Base-by-base conservation (phyloP, 1,140 invertebrate genomes). In the Ctenoplectra terminalis region DNA sequence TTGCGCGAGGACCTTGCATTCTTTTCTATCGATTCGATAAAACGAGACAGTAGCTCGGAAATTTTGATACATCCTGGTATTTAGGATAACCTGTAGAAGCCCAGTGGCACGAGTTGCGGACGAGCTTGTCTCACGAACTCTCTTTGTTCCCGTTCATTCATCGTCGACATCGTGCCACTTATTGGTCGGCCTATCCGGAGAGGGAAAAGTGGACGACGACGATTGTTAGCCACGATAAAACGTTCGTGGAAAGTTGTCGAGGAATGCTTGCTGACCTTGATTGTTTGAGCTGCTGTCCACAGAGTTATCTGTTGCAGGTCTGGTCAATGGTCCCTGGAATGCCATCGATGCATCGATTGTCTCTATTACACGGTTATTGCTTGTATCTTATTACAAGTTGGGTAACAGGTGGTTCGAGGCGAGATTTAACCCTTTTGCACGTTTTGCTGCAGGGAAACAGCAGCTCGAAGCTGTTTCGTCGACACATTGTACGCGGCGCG, bases 231-330 rank as follows among this genome's bases (percentile, higher is more conserved):
- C 50, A 46, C 75, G 50, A 80, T 64, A 85, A 66, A 85, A 85
- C 77, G 52, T 60, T 46, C 56, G 58, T 81, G 83, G 84, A 86
- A 86, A 86, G 84, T 85, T 86, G 58, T 75, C 31, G 58, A 56
- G 64, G 77, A 86, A 86, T 85, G 83, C 46, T 23, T 50, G n/a
- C 15, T 86, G 84, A 81, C 84, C 84, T 85, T 86, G 77, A 85
- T 86, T 86, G 64, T 81, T 84, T 43, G 13, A 67, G 43, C 40
- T 40, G 5, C 34, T 40, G n/a, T 26, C 46, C 31, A 46, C 23
- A 29, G 13, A 34, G 61, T 23, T 56, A 48, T 34, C 50, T 29
- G 26, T 34, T 17, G 37, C n/a, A 48, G 9, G 23, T 29, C 40
- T 50, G 81, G 40, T 70, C 75, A 46, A 77, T 58, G 60, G 46